Evolutionary conservation across 2,113 vertebrate genomes (phyloP).

Genomic region (Stegastes partitus): DNA sequence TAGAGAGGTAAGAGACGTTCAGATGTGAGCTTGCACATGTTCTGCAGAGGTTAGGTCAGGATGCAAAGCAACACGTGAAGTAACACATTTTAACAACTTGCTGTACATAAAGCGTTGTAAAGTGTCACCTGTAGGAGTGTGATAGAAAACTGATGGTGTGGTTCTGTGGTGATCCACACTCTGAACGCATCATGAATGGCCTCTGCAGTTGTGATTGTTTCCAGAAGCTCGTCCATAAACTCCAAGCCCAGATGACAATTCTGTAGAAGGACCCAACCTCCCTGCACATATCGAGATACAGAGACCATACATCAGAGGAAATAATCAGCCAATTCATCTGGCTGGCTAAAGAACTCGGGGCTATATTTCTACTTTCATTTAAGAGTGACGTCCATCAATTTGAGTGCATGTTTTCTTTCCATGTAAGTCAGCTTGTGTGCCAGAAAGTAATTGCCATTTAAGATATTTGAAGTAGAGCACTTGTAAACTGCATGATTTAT

Average conservation of each 20-base stretch:
- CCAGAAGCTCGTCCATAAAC: conserved; percentile 91
- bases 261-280: conserved; percentile 92
- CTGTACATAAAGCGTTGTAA: conserved; percentile 1
- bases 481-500: too few species aligned
- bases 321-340: not conserved
- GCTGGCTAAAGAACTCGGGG: too few species aligned
- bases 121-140: conserved; percentile 65
- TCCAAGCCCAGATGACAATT: conserved; percentile 92
- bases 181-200: conserved; percentile 85
- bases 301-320: not conserved
- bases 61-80: not conserved
- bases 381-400: too few species aligned
- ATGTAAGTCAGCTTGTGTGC: too few species aligned
- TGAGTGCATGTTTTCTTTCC: too few species aligned
- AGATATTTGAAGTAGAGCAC: too few species aligned
- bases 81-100: not conserved
- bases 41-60: not conserved
- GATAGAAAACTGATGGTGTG: conserved; percentile 80
- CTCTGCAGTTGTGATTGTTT: conserved; percentile 83
- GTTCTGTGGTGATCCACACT: conserved; percentile 92
- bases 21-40: not conserved
- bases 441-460: too few species aligned
- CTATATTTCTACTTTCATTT: too few species aligned
- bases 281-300: conserved; percentile 74
- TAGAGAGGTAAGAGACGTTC: conserved; percentile 7